A percentile compares a stretch with the other conserved stretches of the same genome.
Evolutionary conservation across 1,140 invertebrate species (phyloP).

Genomic region (Drosophila oshimai): DNA sequence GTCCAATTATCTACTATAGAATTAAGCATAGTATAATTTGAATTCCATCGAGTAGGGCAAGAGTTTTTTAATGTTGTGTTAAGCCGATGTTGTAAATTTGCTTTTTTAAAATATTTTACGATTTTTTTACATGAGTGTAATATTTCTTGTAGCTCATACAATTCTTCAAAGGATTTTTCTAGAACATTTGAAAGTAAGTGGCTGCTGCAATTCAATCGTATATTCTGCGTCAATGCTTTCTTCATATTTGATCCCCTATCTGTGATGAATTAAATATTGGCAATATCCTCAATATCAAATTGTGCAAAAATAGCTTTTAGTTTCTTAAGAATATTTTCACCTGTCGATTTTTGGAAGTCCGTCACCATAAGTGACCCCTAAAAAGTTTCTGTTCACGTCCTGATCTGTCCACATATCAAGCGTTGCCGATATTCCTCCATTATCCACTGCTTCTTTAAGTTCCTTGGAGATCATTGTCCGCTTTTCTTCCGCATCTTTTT

Average conservation of each 20-base stretch:
- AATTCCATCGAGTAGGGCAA: conserved; percentile 32
- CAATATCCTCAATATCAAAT: conserved; percentile 10
- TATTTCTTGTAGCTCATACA: not conserved
- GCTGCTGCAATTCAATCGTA: conserved; percentile 18
- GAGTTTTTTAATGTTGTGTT: conserved; percentile 7
- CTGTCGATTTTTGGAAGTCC: not conserved
- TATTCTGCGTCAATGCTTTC: conserved; percentile 24
- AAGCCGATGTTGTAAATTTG: conserved; percentile 1
- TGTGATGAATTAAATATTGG: conserved; percentile 14
- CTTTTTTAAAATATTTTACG: conserved; percentile 30
- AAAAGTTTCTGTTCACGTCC: conserved; percentile 9
- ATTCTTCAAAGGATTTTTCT: conserved; percentile 13
- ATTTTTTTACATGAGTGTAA: conserved; percentile 20
- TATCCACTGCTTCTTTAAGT: too few species aligned
- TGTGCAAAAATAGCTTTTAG: conserved; percentile 10
- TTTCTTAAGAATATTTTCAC: not conserved
- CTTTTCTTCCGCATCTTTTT: conserved; percentile 17
- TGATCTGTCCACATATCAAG: conserved; percentile 10
- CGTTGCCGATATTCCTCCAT: not conserved
- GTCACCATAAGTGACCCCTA: conserved; percentile 11
- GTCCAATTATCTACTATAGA: conserved; percentile 1
- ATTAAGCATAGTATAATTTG: conserved; percentile 16
- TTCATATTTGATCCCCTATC: conserved; percentile 23
- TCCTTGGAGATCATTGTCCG: not conserved
- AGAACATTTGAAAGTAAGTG: conserved; percentile 28